Percentiles rank a stretch among this genome's conserved stretches.
Conservation (phyloP, 2,113 vertebrate species). For the Podilymbus podiceps region DNA sequence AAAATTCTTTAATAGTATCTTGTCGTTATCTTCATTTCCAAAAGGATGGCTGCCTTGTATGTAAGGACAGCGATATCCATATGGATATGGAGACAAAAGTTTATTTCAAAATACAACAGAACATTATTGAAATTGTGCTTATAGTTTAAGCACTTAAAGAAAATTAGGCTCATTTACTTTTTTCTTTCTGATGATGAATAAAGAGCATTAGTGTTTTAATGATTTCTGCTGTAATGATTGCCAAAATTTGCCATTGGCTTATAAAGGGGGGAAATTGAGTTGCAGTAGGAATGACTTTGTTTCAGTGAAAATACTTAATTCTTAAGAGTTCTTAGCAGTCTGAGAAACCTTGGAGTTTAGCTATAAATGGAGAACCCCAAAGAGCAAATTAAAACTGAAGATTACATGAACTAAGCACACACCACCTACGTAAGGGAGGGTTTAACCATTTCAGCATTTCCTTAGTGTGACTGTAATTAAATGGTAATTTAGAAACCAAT, state of each 20-base stretch:
- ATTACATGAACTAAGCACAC: not conserved
- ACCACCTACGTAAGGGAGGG: rapidly evolving
- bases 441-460: not conserved
- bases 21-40: not conserved
- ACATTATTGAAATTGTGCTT: not conserved
- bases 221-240: not conserved
- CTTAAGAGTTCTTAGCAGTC: not conserved
- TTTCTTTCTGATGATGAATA: not conserved
- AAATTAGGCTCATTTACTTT: not conserved
- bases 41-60: not conserved
- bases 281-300: not conserved
- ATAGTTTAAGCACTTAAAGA: not conserved
- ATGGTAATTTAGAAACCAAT: not conserved
- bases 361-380: not conserved
- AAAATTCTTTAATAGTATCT: not conserved
- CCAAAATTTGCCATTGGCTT: not conserved
- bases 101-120: not conserved
- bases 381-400: not conserved
- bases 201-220: not conserved
- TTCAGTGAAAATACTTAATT: not conserved
- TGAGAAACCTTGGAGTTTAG: not conserved
- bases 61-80: not conserved
- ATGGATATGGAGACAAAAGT: not conserved
- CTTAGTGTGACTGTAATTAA: not conserved
- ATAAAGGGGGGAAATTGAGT: not conserved